Percentiles rank a stretch among this genome's conserved stretches.
These are phyloP conservation scores for Holacanthus passer DNA, from an alignment of 2,113 vertebrate species.

Conservation along the genomic window DNA sequence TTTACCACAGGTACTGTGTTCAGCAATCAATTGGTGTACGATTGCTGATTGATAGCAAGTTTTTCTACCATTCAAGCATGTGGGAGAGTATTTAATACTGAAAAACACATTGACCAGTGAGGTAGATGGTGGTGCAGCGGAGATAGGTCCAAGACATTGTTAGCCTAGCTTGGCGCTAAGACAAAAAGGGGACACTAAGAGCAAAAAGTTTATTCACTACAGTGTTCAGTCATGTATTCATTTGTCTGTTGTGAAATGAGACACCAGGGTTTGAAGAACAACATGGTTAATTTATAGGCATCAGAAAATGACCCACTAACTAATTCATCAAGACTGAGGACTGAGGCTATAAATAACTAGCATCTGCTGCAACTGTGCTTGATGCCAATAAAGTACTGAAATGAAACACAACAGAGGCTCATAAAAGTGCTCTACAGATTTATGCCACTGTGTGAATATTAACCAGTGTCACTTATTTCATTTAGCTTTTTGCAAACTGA, in stretches of 20 bases:
- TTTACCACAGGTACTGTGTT: background rate
- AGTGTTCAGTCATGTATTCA: background rate
- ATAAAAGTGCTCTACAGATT: constrained; percentile 66
- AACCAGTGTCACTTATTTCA: constrained; percentile 43
- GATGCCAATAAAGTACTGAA: constrained; percentile 58
- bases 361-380: constrained; percentile 43
- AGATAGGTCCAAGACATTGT: background rate
- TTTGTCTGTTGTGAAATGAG: constrained; percentile 7
- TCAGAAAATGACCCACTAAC: constrained; percentile 43
- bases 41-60: background rate
- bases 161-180: background rate
- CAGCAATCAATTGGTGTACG: background rate
- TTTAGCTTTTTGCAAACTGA: constrained; percentile 56
- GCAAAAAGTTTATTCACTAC: background rate
- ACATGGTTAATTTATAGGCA: constrained; percentile 45
- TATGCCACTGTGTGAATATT: constrained; percentile 59
- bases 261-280: constrained; percentile 17
- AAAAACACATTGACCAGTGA: no score
- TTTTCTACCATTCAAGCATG: no score
- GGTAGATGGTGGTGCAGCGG: background rate
- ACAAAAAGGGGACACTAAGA: background rate
- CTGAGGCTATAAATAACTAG: constrained; percentile 49
- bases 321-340: constrained; percentile 40
- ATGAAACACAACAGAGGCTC: constrained; percentile 46
- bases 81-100: no score